These are phyloP conservation scores for Serrognathus titanus DNA, from an alignment of 2,888 invertebrate species.

Conservation along the genomic window DNA sequence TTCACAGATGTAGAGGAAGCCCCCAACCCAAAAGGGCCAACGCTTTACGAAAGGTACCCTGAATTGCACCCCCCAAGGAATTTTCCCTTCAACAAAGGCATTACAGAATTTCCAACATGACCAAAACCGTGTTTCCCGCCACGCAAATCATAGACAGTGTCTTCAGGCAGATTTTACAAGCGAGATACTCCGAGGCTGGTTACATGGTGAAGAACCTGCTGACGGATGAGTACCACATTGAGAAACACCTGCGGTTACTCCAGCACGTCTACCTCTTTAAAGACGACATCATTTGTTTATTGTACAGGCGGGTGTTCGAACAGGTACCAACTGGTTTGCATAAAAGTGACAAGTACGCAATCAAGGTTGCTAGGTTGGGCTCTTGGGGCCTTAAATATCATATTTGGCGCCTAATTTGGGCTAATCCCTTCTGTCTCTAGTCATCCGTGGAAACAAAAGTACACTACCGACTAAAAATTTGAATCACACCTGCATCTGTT, in stretches of 20 bases:
- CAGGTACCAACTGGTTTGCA: conserved; percentile 27
- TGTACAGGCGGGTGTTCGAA: conserved; percentile 40
- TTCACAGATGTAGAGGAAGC: conserved; percentile 28
- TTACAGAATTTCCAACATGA: conserved; percentile 38
- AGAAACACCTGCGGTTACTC: conserved; percentile 40
- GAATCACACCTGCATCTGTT: too few relatives aligned
- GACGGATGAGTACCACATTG: conserved; percentile 38
- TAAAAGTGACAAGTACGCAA: too few relatives aligned
- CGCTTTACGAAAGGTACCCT: conserved; percentile 32
- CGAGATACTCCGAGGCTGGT: conserved; percentile 41
- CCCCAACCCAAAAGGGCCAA: conserved; percentile 13
- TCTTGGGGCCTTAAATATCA: too few relatives aligned
- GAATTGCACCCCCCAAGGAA: not conserved
- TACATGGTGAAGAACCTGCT: conserved; percentile 42
- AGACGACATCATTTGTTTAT: conserved; percentile 43
- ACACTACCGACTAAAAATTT: too few relatives aligned
- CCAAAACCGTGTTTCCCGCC: conserved; percentile 37
- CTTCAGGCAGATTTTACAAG: conserved; percentile 34
- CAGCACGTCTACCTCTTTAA: conserved; percentile 42
- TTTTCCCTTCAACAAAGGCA: not conserved
- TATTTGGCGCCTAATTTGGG: too few relatives aligned
- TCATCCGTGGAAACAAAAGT: too few relatives aligned
- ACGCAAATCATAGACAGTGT: conserved; percentile 38
- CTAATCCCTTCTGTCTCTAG: too few relatives aligned
- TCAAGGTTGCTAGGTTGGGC: too few relatives aligned